Percentiles rank a stretch among this genome's conserved stretches.
Conservation (phyloP, 35 echinoderm and acorn worm genomes). For the Acanthaster planci region DNA sequence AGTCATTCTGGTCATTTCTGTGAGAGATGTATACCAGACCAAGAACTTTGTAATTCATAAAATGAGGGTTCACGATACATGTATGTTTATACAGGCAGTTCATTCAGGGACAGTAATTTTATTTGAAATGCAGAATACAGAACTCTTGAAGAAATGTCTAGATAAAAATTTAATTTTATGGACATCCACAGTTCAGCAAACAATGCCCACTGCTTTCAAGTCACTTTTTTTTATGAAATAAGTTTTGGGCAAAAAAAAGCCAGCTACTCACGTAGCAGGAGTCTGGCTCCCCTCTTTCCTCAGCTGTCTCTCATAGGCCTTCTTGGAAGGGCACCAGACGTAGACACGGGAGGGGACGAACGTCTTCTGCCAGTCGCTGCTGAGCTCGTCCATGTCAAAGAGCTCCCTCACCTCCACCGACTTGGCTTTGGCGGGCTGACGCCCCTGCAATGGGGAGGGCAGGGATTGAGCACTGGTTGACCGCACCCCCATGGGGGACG, state of each 20-base stretch:
- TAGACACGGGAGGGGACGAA: slow-evolving; percentile 47
- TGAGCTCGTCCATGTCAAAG: slow-evolving; percentile 16
- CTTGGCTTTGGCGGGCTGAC: neutral
- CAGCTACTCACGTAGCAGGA: slow-evolving; percentile 4
- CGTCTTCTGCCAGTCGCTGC: slow-evolving; percentile 8
- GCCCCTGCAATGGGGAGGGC: slow-evolving; percentile 26
- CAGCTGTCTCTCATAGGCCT: slow-evolving; percentile 27
- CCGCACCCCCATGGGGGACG: slow-evolving; percentile 45
- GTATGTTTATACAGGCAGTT: no score
- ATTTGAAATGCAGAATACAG: no score
- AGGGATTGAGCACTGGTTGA: slow-evolving; percentile 8
- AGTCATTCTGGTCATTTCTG: slow-evolving; percentile 2
- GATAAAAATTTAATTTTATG: no score
- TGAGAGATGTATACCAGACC: neutral
- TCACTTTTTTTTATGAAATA: no score
- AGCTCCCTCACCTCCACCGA: slow-evolving; percentile 20
- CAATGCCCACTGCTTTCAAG: no score
- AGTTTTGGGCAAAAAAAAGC: no score
- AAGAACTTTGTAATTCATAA: neutral
- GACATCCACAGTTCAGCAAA: no score
- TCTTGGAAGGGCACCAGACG: slow-evolving; percentile 58
- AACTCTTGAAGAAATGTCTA: no score
- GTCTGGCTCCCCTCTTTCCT: slow-evolving; percentile 5
- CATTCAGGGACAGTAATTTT: no score
- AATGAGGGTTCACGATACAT: no score